Evolutionary conservation across 2,888 invertebrate species (phyloP).

Genomic region (Stenotaenia linearis): DNA sequence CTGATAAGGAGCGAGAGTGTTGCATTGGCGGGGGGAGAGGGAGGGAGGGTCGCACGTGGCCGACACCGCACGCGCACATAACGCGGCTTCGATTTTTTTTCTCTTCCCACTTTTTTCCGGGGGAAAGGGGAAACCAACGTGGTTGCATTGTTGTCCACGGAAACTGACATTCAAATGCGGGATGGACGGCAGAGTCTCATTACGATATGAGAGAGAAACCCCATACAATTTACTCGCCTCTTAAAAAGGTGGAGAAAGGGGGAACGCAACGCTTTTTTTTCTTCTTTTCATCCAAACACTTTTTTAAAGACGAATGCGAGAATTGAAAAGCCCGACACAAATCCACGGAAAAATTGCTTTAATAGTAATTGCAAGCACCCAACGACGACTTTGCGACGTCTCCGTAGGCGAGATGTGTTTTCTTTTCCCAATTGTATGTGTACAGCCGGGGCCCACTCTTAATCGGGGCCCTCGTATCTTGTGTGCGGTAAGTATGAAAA

Average conservation of each 20-base stretch:
- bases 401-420: no score
- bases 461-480: no score
- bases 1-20: conserved; percentile 2
- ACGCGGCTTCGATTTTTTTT: conserved; percentile 8
- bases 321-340: no score
- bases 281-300: not conserved
- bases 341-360: no score
- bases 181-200: conserved; percentile 10
- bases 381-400: no score
- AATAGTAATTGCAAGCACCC: no score
- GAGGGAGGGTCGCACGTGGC: conserved; percentile 2
- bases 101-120: not conserved
- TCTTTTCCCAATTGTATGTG: no score
- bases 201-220: not conserved
- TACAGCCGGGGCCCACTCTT: no score
- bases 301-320: not conserved
- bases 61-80: conserved; percentile 15
- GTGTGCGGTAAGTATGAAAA: no score
- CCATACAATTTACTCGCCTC: not conserved
- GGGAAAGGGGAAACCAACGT: conserved; percentile 14
- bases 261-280: not conserved
- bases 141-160: conserved; percentile 12
- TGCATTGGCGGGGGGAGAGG: not conserved
- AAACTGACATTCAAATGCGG: not conserved
- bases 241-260: not conserved